Evolutionary conservation across 23 tunicate species (phyloP).

Genomic region (Styela clava): DNA sequence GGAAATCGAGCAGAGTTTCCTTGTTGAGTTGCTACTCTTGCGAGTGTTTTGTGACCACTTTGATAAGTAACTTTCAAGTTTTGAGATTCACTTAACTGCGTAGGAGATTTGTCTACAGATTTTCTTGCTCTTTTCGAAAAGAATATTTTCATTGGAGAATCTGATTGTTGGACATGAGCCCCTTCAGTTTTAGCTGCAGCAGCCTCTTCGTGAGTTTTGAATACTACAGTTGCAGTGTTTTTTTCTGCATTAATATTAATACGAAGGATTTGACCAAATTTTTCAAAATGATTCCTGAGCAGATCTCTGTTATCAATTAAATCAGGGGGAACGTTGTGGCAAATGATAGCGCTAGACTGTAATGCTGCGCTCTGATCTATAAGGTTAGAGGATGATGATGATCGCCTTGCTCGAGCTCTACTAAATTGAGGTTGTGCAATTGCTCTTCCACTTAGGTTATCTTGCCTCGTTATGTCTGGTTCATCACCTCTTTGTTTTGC

Average conservation of each 20-base stretch:
- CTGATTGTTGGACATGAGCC: slow-evolving; percentile 20
- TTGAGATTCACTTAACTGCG: neutral
- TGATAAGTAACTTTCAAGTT: neutral
- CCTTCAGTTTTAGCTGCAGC: slow-evolving; percentile 57
- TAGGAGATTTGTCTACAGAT: slow-evolving; percentile 10
- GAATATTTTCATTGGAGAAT: slow-evolving; percentile 18
- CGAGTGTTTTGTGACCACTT: neutral
- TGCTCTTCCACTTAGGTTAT: too few relatives aligned
- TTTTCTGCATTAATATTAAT: slow-evolving; percentile 13
- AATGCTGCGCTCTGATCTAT: neutral
- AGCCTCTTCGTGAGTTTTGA: slow-evolving; percentile 41
- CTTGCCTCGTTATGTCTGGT: too few relatives aligned
- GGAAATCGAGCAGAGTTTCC: neutral
- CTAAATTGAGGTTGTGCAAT: neutral
- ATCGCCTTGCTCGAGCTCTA: neutral
- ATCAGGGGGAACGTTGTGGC: slow-evolving; percentile 57
- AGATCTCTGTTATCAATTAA: slow-evolving; percentile 31
- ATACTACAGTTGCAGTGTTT: slow-evolving; percentile 41
- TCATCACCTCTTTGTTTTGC: neutral
- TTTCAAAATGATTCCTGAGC: slow-evolving; percentile 53
- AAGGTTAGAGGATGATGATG: neutral
- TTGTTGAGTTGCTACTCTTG: neutral
- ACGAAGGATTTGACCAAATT: slow-evolving; percentile 54
- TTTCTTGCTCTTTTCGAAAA: slow-evolving; percentile 5
- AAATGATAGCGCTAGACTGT: slow-evolving; percentile 5